phyloP scores from a whole-genome alignment of 2,888 invertebrate genomes.

The Ernsta delagoae region DNA sequence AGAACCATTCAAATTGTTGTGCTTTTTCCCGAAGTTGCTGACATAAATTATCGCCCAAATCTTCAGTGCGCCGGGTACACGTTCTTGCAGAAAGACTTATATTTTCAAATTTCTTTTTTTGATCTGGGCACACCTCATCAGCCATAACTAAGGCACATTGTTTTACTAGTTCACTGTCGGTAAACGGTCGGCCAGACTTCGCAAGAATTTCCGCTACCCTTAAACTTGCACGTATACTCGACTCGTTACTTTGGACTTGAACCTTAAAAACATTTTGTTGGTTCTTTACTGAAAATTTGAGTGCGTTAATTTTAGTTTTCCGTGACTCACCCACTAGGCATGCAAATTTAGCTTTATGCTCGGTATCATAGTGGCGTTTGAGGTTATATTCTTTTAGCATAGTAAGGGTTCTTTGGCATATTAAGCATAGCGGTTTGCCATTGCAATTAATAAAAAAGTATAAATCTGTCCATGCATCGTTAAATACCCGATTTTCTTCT shows the following conservation, averaged over 20 bases:
- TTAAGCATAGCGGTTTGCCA: too few species aligned
- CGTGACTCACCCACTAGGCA: conserved; percentile 8
- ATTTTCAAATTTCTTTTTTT: conserved; percentile 1
- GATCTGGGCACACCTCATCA: conserved; percentile 23
- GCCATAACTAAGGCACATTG: conserved; percentile 30
- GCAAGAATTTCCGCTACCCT: conserved; percentile 2
- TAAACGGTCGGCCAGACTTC: conserved; percentile 35
- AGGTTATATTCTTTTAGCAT: not conserved
- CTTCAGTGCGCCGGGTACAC: not conserved
- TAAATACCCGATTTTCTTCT: not conserved
- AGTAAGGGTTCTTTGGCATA: too few species aligned
- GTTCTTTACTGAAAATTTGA: conserved; percentile 5
- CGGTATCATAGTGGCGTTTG: conserved; percentile 35
- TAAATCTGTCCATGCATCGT: conserved; percentile 8
- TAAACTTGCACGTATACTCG: not conserved
- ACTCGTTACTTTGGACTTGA: conserved; percentile 6
- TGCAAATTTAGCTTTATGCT: conserved; percentile 26
- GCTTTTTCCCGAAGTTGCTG: conserved; percentile 17
- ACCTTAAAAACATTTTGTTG: conserved; percentile 14
- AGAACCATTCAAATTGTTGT: conserved; percentile 27
- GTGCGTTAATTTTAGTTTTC: conserved; percentile 3
- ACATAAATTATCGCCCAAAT: conserved; percentile 27
- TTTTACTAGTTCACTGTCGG: conserved; percentile 39
- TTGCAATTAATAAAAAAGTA: conserved; percentile 20
- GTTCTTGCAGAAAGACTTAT: not conserved